Evolutionary conservation across 2,113 vertebrate species (phyloP), one percentile per base, ranked within the genome.

Genomic region (Rhynchopsitta pachyrhyncha): DNA sequence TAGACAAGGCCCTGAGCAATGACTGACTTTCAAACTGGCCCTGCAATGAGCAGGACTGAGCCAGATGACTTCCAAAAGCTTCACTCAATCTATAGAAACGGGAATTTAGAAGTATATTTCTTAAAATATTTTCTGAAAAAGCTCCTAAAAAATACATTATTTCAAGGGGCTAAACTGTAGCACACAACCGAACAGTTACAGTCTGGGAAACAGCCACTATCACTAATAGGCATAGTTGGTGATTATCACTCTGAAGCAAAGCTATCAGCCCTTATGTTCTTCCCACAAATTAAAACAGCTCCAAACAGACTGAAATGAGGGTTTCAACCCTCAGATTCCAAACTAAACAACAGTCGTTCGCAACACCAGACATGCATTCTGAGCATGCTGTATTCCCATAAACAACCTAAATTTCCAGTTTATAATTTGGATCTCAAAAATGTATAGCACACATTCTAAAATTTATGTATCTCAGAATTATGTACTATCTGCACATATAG

Each of bases 341-440:
- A 63, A 63, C 37, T 35, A 62, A 77, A 15, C 4, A 10, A 31
- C 0, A 0, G 31, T 60, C 39, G 62, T 71, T 3, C 35, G 15
- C 41, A 57, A 62, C 35, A 63, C 13, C 28, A 67, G 29, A 52
- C 10, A 10, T 6, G 6, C 14, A 29, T 28, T 66, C 11, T 18
- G 22, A n/a, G 9, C 42, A 47, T 24, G 17, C 0, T n/a, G 3
- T 57, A 52, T 41, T 25, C 63, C 11, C 41, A 63, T 6, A 27
- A 81, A 39, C 25, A 74, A 39, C 9, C 6, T 18, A 31, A 60
- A 55, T 6, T 67, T 23, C 37, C 27, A 66, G 20, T 63, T 87
- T 33, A 9, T 15, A 82, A 35, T 22, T 17, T 33, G 15, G 3
- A 63, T 42, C 13, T 66, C 25, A 70, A 80, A 70, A 69, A 16